These are phyloP conservation scores for Halcyon badia DNA, from an alignment of 2,797 vertebrate genomes.

Conservation along the genomic window DNA sequence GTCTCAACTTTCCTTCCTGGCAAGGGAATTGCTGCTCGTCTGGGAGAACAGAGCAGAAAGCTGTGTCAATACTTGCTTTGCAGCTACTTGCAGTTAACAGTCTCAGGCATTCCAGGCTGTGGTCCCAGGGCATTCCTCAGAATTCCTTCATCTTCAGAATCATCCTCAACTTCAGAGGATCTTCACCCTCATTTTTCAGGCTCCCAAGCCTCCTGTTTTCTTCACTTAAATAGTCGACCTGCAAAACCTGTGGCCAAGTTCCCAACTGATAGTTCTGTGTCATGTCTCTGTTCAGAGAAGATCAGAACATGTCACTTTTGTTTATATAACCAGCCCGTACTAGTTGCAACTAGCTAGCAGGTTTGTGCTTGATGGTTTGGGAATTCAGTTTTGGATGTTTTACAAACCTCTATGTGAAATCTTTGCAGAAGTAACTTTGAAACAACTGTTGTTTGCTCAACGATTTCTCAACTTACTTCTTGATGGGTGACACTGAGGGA, in stretches of 20 bases:
- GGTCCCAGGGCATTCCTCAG: neutral
- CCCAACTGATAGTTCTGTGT: neutral
- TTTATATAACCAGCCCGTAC: neutral
- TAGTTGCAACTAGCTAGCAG: neutral
- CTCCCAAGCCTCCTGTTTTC: neutral
- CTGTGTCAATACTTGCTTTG: neutral
- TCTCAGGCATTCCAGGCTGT: neutral
- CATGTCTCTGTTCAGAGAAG: neutral
- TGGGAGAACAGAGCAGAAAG: neutral
- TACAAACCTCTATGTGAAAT: neutral
- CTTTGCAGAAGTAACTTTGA: neutral
- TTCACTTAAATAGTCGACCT: neutral
- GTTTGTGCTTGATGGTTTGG: neutral
- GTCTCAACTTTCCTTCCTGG: neutral
- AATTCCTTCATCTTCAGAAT: neutral
- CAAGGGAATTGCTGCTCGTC: neutral
- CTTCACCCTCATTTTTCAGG: neutral
- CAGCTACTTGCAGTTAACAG: neutral
- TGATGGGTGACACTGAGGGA: neutral
- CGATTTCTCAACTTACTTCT: neutral
- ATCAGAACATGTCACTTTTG: neutral
- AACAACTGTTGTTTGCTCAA: neutral
- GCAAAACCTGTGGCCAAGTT: neutral
- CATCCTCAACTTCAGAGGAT: neutral
- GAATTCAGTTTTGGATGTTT: neutral